Conservation (phyloP, 1,140 invertebrate genomes). For the Dendrolimus punctatus region DNA sequence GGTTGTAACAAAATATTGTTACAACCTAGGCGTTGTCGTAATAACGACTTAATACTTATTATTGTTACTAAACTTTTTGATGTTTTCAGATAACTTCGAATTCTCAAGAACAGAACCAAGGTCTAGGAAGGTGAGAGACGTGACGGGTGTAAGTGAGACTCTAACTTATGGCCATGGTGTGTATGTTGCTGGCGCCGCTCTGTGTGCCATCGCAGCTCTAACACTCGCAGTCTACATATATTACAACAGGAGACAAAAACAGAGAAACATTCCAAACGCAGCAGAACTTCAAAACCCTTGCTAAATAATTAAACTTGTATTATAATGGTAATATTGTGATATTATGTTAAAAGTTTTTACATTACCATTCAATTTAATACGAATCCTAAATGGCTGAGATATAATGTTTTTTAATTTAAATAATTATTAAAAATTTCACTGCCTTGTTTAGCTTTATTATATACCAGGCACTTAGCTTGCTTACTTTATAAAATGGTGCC, state of each 20-base stretch:
- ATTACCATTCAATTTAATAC: slow-evolving; percentile 11
- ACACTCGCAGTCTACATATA: slow-evolving; percentile 31
- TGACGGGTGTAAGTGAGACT: slow-evolving; percentile 21
- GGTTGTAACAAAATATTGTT: too few species aligned
- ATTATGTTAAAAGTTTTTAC: slow-evolving; percentile 19
- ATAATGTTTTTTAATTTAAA: slow-evolving; percentile 9
- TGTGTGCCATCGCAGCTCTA: slow-evolving; percentile 30
- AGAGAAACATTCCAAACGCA: slow-evolving; percentile 8
- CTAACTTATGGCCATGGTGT: slow-evolving; percentile 21
- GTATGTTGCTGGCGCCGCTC: slow-evolving; percentile 30
- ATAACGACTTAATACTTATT: background rate
- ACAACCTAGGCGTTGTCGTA: too few species aligned
- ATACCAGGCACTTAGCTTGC: slow-evolving; percentile 29
- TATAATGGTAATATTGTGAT: slow-evolving; percentile 23
- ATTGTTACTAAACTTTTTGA: slow-evolving; percentile 8
- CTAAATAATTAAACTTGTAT: slow-evolving; percentile 11
- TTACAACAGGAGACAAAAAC: slow-evolving; percentile 16
- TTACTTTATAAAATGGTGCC: slow-evolving; percentile 63
- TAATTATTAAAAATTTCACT: slow-evolving; percentile 31
- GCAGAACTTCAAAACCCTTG: slow-evolving; percentile 15
- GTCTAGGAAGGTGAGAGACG: slow-evolving; percentile 43
- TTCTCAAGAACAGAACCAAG: slow-evolving; percentile 46
- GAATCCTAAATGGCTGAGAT: slow-evolving; percentile 16
- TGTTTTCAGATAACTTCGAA: slow-evolving; percentile 50
- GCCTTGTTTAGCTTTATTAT: slow-evolving; percentile 44